Base-by-base conservation (phyloP, 1,140 invertebrate genomes). In the Trinorchestia longiramus region DNA sequence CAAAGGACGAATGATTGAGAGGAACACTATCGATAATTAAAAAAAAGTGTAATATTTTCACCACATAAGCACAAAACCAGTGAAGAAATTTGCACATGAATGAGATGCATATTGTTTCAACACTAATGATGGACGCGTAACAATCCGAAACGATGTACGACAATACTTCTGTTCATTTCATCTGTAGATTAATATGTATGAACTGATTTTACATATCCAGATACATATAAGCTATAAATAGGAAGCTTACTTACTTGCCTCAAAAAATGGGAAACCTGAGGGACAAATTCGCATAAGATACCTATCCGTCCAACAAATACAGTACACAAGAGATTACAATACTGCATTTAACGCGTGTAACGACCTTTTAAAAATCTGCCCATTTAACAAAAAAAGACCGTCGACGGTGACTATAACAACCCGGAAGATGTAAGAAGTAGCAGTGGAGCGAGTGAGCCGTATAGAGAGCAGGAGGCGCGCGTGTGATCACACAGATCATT, bases 401-500 rank as follows among this genome's bases (percentile, higher is more conserved):
- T 36, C 1, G 28, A 77, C 62, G 28, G 1, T 77, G 62, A 77
- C 62, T 3, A 77, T 77, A 28, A 19, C 1, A 77, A 11, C 28
- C 62, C 62, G 62, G 62, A 77, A 77, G 62, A 15, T 28, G 62
- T 28, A 23, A 36, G 62, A 36, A 77, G 28, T 19, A 53, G 47
- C 62, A 77, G 62, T 28, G 62, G 15, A 77, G 62, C 62, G 15
- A 77, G 62, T 77, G 62, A 77, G 62, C 62, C 62, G 62, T 77
- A 77, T 77, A 36, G 28, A 36, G 62, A 77, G 62, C 62, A 77
- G 62, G 28, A 77, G 62, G 62, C 62, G 62, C 36, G 62, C 62
- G 62, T 77, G 62, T 77, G 62, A 77, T 77, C 62, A 77, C 62
- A 77, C 62, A 77, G 62, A 77, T 77, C 62, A 77, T 77, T 77